phyloP scores from a whole-genome alignment of 1,140 invertebrate genomes.

The Leucophenga varia region DNA sequence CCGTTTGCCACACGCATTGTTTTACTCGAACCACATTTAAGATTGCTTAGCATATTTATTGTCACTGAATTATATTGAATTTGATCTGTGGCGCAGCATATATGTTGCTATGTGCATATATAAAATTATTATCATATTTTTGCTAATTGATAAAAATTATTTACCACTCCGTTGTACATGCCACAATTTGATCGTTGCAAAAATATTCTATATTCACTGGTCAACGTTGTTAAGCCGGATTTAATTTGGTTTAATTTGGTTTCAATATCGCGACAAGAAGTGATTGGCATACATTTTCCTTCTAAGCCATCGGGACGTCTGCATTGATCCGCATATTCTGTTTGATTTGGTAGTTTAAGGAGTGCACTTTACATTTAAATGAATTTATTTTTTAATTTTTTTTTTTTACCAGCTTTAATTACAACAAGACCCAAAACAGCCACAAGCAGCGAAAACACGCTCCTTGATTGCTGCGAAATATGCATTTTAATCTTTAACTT shows the following conservation, averaged over 20 bases:
- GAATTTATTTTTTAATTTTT: too few relatives aligned
- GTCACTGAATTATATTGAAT: constrained; percentile 42
- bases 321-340: constrained; percentile 37
- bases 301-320: constrained; percentile 25
- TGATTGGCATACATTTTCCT: constrained; percentile 32
- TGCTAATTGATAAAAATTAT: not conserved
- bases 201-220: constrained; percentile 27
- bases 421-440: too few relatives aligned
- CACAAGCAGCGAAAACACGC: too few relatives aligned
- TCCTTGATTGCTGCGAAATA: too few relatives aligned
- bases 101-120: constrained; percentile 22
- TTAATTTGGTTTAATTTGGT: constrained; percentile 17
- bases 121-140: too few relatives aligned
- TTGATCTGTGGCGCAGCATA: constrained; percentile 30
- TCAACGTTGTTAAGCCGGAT: constrained; percentile 8
- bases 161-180: constrained; percentile 31
- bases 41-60: constrained; percentile 30
- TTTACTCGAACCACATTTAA: constrained; percentile 36
- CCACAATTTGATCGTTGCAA: constrained; percentile 29
- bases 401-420: too few relatives aligned
- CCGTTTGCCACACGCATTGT: constrained; percentile 50
- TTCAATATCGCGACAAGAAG: constrained; percentile 36
- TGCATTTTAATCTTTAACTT: too few relatives aligned
- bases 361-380: too few relatives aligned
- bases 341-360: too few relatives aligned